Percentiles rank a stretch among this genome's conserved stretches.
These are phyloP conservation scores for Lithophane socia DNA, from an alignment of 2,888 invertebrate genomes.

Conservation along the genomic window DNA sequence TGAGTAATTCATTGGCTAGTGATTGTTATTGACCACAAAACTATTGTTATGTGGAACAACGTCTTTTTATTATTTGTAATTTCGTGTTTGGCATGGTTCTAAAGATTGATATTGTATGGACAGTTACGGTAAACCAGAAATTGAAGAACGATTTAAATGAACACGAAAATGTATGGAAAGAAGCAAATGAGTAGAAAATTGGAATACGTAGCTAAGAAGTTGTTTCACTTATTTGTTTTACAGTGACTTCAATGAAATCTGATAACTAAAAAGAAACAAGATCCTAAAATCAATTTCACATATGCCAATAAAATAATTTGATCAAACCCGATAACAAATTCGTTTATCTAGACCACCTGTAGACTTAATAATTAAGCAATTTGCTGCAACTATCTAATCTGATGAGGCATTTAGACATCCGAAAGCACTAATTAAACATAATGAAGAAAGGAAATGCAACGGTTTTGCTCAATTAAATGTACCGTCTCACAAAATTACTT, in stretches of 20 bases:
- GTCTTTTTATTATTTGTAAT: conserved; percentile 54
- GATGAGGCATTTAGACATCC: conserved; percentile 40
- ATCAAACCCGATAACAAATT: conserved; percentile 50
- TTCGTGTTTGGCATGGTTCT: conserved; percentile 50
- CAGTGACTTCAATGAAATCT: not conserved
- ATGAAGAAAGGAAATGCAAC: conserved; percentile 61
- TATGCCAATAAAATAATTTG: conserved; percentile 38
- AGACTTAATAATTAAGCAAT: conserved; percentile 58
- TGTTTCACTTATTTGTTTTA: not conserved
- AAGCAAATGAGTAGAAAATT: not conserved
- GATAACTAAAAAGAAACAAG: conserved; percentile 19
- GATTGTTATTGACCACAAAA: conserved; percentile 64
- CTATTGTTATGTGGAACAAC: conserved; percentile 55
- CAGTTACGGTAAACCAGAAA: conserved; percentile 29
- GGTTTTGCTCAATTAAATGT: conserved; percentile 61
- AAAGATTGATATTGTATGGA: conserved; percentile 45
- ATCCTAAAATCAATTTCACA: conserved; percentile 47
- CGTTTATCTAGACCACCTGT: conserved; percentile 53
- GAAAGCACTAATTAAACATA: conserved; percentile 69
- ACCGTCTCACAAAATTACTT: conserved; percentile 66
- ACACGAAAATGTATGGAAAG: not conserved
- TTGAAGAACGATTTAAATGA: not conserved
- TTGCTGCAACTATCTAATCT: conserved; percentile 34
- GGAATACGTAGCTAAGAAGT: not conserved
- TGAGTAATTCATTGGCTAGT: conserved; percentile 58